Evolutionary conservation across 2,888 invertebrate species (phyloP), one percentile per base, ranked within the genome.

Genomic region (Tiliacea citrago): DNA sequence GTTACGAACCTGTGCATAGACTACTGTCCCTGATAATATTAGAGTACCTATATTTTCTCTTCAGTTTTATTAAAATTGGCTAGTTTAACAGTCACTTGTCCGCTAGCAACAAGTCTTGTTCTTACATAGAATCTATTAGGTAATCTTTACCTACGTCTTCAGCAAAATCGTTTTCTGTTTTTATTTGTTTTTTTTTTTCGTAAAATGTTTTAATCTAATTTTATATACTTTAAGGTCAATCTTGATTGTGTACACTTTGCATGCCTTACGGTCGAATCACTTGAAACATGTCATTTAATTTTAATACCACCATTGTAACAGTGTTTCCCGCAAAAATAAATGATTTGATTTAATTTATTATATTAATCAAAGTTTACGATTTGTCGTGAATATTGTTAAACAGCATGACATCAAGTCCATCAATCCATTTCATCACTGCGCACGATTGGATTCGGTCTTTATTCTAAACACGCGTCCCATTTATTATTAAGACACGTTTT

Each of bases 361-460:
- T 67, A 75, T 66, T 55, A 51, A 69, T 81, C 66, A 75, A 66
- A 76, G 69, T 82, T 69, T 61, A 76, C 72, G 51, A 70, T 81
- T 57, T 67, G 67, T 67, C 72, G 62, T 69, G 72, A 76, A 72
- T 42, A 57, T 42, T 61, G 69, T 71, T 63, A 76, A 84, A 61
- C 42, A 70, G 62, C 81, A 68, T 81, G 85, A 82, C 81, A 84
- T 84, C 77, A 84, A 81, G 63, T 62, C 61, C 73, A 82, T 82
- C 82, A 76, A 63, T 58, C 60, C n/a, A 73, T 81, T 81, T 57
- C 81, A 53, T 70, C 75, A 53, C 69, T 69, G 81, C 82, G 63
- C 85, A 72, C 51, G 77, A 82, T 84, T 82, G 21, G 82, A 55
- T 68, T 55, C 85, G 51, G 82, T 76, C 7, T 76, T 75, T 60